Base-by-base conservation (phyloP, 35 echinoderm and acorn worm species). In the Acanthaster planci region DNA sequence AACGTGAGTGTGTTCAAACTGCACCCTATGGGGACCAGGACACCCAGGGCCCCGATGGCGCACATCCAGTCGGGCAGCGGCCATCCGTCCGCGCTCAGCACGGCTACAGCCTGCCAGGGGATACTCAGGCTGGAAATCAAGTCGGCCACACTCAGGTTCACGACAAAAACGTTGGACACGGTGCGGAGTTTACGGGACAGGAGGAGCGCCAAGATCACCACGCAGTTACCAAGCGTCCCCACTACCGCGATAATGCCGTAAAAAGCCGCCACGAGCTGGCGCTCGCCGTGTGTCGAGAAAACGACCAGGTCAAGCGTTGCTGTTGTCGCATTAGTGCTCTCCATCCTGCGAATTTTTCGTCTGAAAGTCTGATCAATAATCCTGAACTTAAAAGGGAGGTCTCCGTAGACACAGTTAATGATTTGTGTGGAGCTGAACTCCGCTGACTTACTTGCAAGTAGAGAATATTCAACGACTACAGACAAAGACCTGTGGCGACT, bases 91-190 rank as follows among this genome's bases (percentile, higher is more conserved):
- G 84, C 82, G 27, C 82, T 93, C 7, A 97, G 55, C 50, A 97
- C 67, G 2, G 90, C 86, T 18, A 97, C 87, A 0, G 90, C 81
- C 40, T 97, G 92, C 90, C 87, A 93, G 1, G 94, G 94, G 8
- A 97, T 51, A 44, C 85, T 68, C 14, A 97, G 17, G 78, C 89
- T 90, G 0, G 90, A 84, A 6, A 97, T 36, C 12, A 97, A 55
- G 67, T 93, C 94, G 16, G 94, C 89, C 17, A 93, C 51, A 37
- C 89, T 89, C 7, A 97, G 84, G 55, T 84, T 93, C 27, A 92
- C 94, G 55, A 97, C 91, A 42, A 97, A 97, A n/a, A 93, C 89
- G 60, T 97, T 97, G 0, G 94, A 90, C 12, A 75, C 85, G 0
- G 90, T 97, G 15, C 94, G 77, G 21, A 97, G 85, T 64, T 97